phyloP scores from a whole-genome alignment of 2,888 invertebrate species.

The Drosophila cracens region DNA sequence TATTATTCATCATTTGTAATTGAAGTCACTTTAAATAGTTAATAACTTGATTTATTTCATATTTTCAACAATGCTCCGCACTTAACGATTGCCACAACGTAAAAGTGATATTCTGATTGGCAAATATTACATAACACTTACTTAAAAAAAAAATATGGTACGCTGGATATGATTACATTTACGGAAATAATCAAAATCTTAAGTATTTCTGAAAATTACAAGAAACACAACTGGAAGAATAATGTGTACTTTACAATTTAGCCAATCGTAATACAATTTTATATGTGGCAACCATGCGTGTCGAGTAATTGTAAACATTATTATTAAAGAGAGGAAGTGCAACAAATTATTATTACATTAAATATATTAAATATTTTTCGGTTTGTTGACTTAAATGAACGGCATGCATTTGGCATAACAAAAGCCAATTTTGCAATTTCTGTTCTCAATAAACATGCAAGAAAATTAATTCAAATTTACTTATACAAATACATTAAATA shows the following conservation, averaged over 20 bases:
- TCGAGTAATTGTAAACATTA: neutral
- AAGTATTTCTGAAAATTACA: neutral
- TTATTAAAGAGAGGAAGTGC: neutral
- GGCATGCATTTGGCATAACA: constrained; percentile 10
- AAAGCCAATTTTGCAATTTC: constrained; percentile 8
- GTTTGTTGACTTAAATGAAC: constrained; percentile 12
- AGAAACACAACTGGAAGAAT: neutral
- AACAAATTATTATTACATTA: neutral
- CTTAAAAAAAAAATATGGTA: neutral
- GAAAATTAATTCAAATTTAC: constrained; percentile 4
- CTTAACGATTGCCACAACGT: neutral
- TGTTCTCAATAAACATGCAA: constrained; percentile 10
- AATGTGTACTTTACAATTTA: neutral
- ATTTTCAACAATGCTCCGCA: neutral
- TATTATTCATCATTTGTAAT: neutral
- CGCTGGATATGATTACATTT: neutral
- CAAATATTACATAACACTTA: neutral
- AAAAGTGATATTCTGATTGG: neutral
- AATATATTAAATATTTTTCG: neutral
- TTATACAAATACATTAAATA: neutral
- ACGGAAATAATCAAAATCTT: neutral
- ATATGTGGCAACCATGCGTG: constrained; percentile 1
- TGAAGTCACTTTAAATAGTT: neutral
- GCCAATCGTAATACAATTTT: neutral
- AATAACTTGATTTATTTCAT: neutral